A percentile compares a stretch with the other conserved stretches of the same genome.
phyloP scores from a whole-genome alignment of 2,113 vertebrate species.

The Cinclus cinclus region DNA sequence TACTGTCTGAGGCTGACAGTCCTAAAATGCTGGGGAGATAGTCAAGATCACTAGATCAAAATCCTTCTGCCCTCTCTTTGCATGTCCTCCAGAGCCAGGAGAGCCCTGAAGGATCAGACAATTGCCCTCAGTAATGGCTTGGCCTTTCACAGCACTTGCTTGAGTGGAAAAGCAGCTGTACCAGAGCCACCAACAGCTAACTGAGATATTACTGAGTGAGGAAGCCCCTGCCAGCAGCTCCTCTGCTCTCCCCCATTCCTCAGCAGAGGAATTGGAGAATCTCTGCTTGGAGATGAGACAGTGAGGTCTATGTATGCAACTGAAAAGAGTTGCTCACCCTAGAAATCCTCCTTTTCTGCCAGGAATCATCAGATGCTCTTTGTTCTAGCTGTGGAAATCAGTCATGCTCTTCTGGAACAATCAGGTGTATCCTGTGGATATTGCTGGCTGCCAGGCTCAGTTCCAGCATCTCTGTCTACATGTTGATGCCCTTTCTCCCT shows the following conservation, averaged over 20 bases:
- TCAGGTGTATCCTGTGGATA: neutral
- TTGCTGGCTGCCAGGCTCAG: neutral
- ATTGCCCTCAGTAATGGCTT: neutral
- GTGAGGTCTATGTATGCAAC: neutral
- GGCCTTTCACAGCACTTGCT: fast-evolving
- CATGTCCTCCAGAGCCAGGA: neutral
- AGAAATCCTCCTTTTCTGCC: neutral
- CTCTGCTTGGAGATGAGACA: neutral
- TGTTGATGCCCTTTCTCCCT: neutral
- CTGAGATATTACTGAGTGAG: neutral
- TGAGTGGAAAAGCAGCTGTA: fast-evolving
- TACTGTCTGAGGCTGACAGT: neutral
- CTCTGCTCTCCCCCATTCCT: neutral
- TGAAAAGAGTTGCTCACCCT: neutral
- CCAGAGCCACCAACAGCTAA: neutral
- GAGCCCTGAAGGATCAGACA: neutral
- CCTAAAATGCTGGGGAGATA: neutral
- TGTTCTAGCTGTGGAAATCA: neutral
- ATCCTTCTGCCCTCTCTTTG: neutral
- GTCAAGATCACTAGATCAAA: neutral
- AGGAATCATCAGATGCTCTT: neutral
- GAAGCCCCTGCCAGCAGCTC: neutral
- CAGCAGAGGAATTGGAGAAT: too few relatives aligned
- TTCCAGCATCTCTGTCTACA: neutral
- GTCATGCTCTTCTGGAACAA: neutral